phyloP scores from a whole-genome alignment of 1,140 invertebrate genomes.

The Acyrthosiphon pisum region DNA sequence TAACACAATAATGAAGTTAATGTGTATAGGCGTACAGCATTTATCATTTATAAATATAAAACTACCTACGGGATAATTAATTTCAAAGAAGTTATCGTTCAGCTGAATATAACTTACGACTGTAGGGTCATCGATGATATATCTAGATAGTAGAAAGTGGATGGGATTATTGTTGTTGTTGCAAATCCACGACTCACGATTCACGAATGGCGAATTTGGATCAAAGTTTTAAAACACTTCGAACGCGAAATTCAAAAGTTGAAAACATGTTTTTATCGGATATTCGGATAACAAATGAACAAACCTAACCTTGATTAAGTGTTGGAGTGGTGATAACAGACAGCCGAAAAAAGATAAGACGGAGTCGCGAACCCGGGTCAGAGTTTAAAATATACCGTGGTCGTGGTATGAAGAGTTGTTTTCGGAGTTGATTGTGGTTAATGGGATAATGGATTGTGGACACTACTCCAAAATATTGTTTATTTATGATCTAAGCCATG shows the following conservation, averaged over 20 bases:
- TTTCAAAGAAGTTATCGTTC: neutral
- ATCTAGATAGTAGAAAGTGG: neutral
- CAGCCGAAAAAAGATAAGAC: neutral
- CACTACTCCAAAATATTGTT: too few relatives aligned
- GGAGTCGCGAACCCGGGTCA: neutral
- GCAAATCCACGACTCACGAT: neutral
- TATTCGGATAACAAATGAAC: neutral
- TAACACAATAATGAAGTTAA: neutral
- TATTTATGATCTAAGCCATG: too few relatives aligned
- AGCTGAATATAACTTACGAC: neutral
- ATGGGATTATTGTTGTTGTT: neutral
- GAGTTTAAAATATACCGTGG: neutral
- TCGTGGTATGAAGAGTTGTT: neutral
- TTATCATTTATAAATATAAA: neutral
- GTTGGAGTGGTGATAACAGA: neutral
- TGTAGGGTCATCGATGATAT: neutral
- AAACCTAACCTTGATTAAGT: constrained; percentile 9
- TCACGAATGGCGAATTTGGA: neutral
- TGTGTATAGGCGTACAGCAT: neutral
- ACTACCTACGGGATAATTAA: neutral
- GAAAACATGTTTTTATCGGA: constrained; percentile 34
- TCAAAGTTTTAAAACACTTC: neutral
- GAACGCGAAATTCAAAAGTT: constrained; percentile 23
- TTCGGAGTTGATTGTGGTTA: too few relatives aligned
- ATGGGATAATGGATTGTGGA: too few relatives aligned